These are phyloP conservation scores for Pseudotriccus pelzelni DNA, from an alignment of 2,797 vertebrate genomes.

Conservation along the genomic window DNA sequence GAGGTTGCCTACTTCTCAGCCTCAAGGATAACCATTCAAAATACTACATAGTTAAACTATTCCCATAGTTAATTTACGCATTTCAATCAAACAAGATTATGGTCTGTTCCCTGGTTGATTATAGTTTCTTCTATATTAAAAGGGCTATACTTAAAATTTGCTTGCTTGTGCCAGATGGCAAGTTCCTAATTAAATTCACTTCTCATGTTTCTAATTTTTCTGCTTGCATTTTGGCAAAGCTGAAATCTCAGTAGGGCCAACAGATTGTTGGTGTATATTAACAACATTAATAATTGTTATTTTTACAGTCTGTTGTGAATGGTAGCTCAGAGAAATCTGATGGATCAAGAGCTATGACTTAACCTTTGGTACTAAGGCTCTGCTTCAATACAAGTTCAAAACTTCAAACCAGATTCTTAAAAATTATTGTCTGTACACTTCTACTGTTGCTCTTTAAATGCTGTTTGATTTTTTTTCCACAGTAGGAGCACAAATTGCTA, in stretches of 20 bases:
- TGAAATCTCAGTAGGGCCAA: neutral
- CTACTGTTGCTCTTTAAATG: neutral
- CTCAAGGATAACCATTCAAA: neutral
- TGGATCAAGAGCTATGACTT: neutral
- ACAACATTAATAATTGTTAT: neutral
- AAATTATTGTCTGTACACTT: neutral
- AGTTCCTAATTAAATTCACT: slow-evolving; percentile 39
- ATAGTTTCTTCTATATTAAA: neutral
- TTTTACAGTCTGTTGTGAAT: neutral
- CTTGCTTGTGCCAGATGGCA: slow-evolving; percentile 25
- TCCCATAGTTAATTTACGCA: neutral
- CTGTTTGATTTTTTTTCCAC: neutral
- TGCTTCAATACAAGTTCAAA: neutral
- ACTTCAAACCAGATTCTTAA: neutral
- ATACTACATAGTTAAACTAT: neutral
- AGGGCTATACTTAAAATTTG: neutral
- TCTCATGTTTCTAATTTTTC: slow-evolving; percentile 5
- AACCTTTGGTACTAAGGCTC: neutral
- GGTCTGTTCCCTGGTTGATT: neutral
- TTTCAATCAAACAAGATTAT: slow-evolving; percentile 36
- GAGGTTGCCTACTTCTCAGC: neutral
- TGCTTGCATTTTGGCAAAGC: slow-evolving; percentile 21
- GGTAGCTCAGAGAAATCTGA: neutral
- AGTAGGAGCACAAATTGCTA: neutral
- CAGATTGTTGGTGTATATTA: neutral